Conservation (phyloP, 1,140 invertebrate species). For the Eurosta solidaginis region DNA sequence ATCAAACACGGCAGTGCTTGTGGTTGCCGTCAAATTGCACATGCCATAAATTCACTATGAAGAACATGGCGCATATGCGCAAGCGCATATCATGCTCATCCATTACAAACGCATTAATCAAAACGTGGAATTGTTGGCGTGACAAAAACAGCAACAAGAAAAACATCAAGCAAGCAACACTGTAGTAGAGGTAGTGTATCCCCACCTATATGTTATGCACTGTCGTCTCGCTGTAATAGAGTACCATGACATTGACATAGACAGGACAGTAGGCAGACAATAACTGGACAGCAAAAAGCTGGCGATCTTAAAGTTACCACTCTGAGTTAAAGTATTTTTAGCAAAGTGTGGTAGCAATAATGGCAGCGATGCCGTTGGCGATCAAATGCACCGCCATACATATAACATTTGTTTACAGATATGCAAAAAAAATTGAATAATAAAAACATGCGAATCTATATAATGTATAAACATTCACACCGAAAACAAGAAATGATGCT, state of each 20-base stretch:
- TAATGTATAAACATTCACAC: neutral
- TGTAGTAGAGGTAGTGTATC: neutral
- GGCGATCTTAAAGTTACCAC: neutral
- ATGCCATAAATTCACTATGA: neutral
- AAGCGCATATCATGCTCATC: neutral
- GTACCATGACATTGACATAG: conserved; percentile 25
- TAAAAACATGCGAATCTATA: neutral
- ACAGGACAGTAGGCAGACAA: neutral
- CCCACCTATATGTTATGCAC: conserved; percentile 23
- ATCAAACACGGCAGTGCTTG: too few species aligned
- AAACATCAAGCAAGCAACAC: neutral
- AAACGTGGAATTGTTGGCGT: neutral
- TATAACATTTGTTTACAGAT: neutral
- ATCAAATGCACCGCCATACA: neutral
- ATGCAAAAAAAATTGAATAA: neutral
- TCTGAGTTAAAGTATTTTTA: neutral
- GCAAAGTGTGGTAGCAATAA: neutral
- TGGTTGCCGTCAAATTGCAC: too few species aligned
- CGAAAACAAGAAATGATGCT: neutral
- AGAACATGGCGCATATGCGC: neutral
- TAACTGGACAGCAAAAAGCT: neutral
- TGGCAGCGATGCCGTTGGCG: neutral
- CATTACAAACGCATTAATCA: conserved; percentile 27
- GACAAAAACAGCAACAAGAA: neutral
- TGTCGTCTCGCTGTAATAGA: conserved; percentile 19